Conservation (phyloP, 2,113 vertebrate species). For the Daubentonia madagascariensis region DNA sequence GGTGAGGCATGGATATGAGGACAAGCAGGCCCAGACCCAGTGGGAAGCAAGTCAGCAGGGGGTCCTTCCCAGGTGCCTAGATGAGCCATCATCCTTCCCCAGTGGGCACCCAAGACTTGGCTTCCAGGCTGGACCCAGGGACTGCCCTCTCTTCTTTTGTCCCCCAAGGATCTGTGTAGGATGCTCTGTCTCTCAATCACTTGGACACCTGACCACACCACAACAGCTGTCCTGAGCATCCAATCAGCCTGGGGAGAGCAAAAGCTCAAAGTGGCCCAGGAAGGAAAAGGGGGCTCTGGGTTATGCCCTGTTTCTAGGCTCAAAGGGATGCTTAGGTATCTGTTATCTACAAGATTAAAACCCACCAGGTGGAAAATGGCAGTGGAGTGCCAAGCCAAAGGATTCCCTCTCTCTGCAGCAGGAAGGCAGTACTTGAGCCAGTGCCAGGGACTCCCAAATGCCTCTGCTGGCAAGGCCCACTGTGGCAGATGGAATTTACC, state of each 20-base stretch:
- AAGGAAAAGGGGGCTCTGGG: too few species aligned
- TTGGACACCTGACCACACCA: neutral
- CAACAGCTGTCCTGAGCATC: neutral
- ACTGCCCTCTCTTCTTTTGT: neutral
- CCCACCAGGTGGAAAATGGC: neutral
- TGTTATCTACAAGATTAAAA: constrained; percentile 9
- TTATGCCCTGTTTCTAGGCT: too few species aligned
- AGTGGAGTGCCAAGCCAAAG: neutral
- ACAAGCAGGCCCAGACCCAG: neutral
- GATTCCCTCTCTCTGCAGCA: neutral
- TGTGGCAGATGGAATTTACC: constrained; percentile 24
- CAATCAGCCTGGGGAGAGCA: too few species aligned
- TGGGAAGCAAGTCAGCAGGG: neutral
- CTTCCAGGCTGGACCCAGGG: neutral
- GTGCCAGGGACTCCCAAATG: neutral
- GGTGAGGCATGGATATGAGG: fast-evolving
- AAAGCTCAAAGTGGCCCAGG: too few species aligned
- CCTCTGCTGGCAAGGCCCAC: neutral
- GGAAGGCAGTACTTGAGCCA: neutral
- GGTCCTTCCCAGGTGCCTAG: neutral
- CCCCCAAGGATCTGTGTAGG: neutral
- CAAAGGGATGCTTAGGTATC: neutral
- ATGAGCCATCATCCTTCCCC: neutral
- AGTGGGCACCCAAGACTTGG: neutral
- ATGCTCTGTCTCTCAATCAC: neutral